Conservation (phyloP, 2,888 invertebrate genomes). For the Mechanitis mazaeus region DNA sequence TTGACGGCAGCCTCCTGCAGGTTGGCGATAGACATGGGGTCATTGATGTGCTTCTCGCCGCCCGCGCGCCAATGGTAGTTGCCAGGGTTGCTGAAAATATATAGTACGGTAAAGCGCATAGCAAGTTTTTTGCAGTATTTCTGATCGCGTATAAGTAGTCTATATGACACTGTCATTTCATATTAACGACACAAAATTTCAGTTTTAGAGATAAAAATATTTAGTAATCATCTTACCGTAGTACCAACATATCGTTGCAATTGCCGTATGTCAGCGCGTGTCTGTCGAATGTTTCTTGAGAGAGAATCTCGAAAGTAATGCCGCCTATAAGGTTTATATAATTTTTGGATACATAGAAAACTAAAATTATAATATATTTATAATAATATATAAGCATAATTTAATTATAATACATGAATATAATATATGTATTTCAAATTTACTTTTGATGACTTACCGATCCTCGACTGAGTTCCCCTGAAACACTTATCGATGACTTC, state of each 20-base stretch:
- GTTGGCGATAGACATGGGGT: slow-evolving; percentile 86
- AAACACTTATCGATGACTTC: slow-evolving; percentile 97
- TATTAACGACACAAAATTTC: too few species aligned
- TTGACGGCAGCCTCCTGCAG: slow-evolving; percentile 90
- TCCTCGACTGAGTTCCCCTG: slow-evolving; percentile 82
- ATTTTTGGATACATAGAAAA: too few species aligned
- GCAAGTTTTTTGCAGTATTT: too few species aligned
- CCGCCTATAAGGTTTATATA: slow-evolving; percentile 81
- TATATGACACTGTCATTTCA: too few species aligned
- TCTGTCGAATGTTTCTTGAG: slow-evolving; percentile 88
- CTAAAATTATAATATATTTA: too few species aligned
- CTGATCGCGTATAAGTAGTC: too few species aligned
- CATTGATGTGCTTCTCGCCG: slow-evolving; percentile 98
- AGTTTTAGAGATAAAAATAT: neutral
- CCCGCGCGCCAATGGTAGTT: slow-evolving; percentile 97
- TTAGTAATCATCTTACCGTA: slow-evolving; percentile 65
- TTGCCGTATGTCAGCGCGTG: slow-evolving; percentile 86
- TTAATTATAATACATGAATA: neutral
- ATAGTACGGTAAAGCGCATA: neutral
- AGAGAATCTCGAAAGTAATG: slow-evolving; percentile 91
- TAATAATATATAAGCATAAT: too few species aligned
- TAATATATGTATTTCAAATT: too few species aligned
- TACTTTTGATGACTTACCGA: slow-evolving; percentile 56
- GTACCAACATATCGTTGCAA: slow-evolving; percentile 81
- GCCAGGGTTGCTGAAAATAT: slow-evolving; percentile 86